Percentiles rank a stretch among this genome's conserved stretches.
These are phyloP conservation scores for Linnaemya vulpina DNA, from an alignment of 2,888 invertebrate genomes.

Conservation along the genomic window DNA sequence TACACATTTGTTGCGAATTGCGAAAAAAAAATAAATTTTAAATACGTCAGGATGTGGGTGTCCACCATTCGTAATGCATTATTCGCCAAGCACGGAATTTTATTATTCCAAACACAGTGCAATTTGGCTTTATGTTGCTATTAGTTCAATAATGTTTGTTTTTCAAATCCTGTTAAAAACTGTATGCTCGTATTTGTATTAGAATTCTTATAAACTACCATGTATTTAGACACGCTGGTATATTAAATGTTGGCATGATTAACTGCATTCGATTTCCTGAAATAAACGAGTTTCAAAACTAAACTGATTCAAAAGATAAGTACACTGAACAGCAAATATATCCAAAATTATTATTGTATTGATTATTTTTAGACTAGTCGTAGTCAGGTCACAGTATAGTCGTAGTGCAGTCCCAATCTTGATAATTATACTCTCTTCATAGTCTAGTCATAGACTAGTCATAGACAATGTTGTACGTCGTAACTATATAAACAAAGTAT, in stretches of 20 bases:
- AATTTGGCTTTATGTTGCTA: conserved; percentile 26
- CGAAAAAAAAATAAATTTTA: conserved; percentile 1
- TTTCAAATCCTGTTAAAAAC: conserved; percentile 10
- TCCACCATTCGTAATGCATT: conserved; percentile 29
- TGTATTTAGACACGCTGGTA: conserved; percentile 16
- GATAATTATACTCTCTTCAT: not conserved
- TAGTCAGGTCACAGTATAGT: not conserved
- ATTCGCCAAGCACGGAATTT: conserved; percentile 15
- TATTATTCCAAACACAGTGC: conserved; percentile 10
- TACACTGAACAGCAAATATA: conserved; percentile 25
- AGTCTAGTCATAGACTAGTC: not conserved
- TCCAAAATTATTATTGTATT: not conserved
- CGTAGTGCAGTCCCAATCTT: not conserved
- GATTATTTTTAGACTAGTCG: not conserved
- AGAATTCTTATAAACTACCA: not conserved
- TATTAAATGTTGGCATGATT: conserved; percentile 60
- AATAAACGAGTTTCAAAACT: conserved; percentile 65
- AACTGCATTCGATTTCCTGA: conserved; percentile 70
- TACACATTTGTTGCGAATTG: conserved; percentile 47
- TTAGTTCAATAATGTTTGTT: conserved; percentile 7
- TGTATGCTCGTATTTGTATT: not conserved
- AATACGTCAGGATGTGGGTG: conserved; percentile 36
- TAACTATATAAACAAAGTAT: no score
- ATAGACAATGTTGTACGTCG: no score
- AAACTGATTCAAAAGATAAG: conserved; percentile 20